These are phyloP conservation scores for Mus caroli DNA, from an alignment of 2,797 vertebrate species.

Conservation along the genomic window DNA sequence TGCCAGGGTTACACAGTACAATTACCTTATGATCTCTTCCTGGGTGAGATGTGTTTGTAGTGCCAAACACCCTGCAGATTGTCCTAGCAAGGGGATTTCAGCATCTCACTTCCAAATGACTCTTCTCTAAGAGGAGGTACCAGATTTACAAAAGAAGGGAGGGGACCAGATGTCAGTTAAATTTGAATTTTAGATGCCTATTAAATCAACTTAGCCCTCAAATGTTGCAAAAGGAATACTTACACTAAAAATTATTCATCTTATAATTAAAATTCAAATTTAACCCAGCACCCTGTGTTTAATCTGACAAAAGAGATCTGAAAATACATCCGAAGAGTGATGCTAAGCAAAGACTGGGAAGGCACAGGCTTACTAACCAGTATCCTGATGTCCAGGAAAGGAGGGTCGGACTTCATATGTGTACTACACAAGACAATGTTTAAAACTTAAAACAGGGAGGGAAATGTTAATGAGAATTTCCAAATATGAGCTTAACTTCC, in stretches of 20 bases:
- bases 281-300: constrained; percentile 14
- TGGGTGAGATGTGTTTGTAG: neutral
- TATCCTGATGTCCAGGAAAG: neutral
- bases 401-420: neutral
- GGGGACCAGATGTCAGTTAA: neutral
- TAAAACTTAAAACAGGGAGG: neutral
- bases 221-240: constrained; percentile 47
- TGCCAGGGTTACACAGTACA: neutral
- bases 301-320: constrained; percentile 22
- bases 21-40: neutral
- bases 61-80: neutral
- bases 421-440: neutral
- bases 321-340: constrained; percentile 15
- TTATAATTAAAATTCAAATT: constrained; percentile 58
- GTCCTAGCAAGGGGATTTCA: constrained; percentile 29
- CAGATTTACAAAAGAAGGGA: constrained; percentile 6
- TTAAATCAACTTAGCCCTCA: constrained; percentile 11
- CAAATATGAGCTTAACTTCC: neutral
- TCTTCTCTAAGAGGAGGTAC: constrained; percentile 3
- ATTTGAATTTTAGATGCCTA: constrained; percentile 55
- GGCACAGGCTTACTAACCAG: neutral
- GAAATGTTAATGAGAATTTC: neutral
- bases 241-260: constrained; percentile 49
- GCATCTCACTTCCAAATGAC: neutral
- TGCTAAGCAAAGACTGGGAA: neutral